These are phyloP conservation scores for Byasa hedistus DNA, from an alignment of 2,888 invertebrate genomes.

Conservation along the genomic window DNA sequence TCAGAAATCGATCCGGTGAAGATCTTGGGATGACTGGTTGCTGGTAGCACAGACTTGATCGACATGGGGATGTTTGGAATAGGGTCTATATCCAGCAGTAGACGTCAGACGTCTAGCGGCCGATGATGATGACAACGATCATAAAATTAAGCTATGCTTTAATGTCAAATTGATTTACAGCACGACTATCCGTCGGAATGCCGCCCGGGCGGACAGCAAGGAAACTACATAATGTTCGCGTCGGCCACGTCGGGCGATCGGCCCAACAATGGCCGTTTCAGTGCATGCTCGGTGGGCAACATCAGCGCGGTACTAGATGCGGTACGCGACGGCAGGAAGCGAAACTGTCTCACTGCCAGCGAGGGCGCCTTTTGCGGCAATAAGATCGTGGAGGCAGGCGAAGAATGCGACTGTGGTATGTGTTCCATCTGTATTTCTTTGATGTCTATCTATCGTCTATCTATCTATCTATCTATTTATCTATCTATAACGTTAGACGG, in stretches of 20 bases:
- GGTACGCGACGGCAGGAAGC: conserved; percentile 92
- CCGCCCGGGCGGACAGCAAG: conserved; percentile 93
- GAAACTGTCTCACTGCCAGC: conserved; percentile 94
- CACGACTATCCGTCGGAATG: conserved; percentile 96
- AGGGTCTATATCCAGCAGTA: too few species aligned
- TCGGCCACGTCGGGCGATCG: conserved; percentile 99
- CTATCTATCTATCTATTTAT: too few species aligned
- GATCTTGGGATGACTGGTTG: too few species aligned
- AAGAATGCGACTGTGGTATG: conserved; percentile 96
- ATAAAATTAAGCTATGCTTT: not conserved
- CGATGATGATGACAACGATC: too few species aligned
- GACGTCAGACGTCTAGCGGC: too few species aligned
- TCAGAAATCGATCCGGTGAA: too few species aligned
- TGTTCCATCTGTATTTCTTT: not conserved
- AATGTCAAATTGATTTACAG: conserved; percentile 68
- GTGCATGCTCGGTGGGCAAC: conserved; percentile 95
- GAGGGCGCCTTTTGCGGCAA: conserved; percentile 99
- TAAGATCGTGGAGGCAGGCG: conserved; percentile 98
- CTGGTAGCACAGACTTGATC: too few species aligned
- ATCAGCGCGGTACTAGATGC: conserved; percentile 97
- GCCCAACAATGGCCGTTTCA: conserved; percentile 98
- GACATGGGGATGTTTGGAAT: too few species aligned
- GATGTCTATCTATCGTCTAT: not conserved
- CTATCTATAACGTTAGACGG: too few species aligned
- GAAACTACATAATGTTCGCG: conserved; percentile 99